A percentile compares a stretch with the other conserved stretches of the same genome.
phyloP scores from a whole-genome alignment of 2,113 vertebrate species.

The Saimiri boliviensis region DNA sequence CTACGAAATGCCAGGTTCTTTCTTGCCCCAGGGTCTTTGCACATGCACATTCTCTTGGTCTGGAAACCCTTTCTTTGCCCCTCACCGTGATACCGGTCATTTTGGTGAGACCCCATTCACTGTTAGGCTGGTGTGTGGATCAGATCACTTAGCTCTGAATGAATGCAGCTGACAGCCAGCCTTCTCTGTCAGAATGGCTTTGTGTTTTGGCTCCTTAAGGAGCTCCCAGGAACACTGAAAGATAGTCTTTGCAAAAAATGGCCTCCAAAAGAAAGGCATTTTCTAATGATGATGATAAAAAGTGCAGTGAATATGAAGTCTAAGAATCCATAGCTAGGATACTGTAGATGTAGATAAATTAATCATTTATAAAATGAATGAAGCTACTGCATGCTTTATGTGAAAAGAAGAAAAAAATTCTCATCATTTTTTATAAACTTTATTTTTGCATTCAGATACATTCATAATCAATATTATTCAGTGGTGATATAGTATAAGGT shows the following conservation, averaged over 20 bases:
- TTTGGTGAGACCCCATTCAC: background rate
- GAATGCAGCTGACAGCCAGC: background rate
- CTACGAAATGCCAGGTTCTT: background rate
- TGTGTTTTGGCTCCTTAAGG: background rate
- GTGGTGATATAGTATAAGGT: background rate
- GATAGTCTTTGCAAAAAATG: background rate
- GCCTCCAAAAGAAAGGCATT: background rate
- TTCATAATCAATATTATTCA: background rate
- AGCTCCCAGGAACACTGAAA: background rate
- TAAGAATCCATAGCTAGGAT: background rate
- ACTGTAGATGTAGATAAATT: background rate
- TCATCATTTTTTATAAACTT: background rate
- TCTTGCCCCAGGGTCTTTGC: background rate
- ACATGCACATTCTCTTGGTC: background rate
- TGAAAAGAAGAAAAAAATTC: background rate
- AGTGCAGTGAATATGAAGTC: background rate
- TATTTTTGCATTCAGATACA: background rate
- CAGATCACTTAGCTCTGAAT: background rate
- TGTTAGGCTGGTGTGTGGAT: background rate
- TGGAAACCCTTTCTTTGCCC: background rate
- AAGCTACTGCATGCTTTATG: background rate
- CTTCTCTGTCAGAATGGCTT: background rate
- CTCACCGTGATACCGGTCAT: background rate
- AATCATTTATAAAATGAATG: background rate
- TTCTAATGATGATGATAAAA: background rate